A percentile compares a stretch with the other conserved stretches of the same genome.
phyloP scores from a whole-genome alignment of 2,888 invertebrate genomes.

The Chrysolina oricalcia region DNA sequence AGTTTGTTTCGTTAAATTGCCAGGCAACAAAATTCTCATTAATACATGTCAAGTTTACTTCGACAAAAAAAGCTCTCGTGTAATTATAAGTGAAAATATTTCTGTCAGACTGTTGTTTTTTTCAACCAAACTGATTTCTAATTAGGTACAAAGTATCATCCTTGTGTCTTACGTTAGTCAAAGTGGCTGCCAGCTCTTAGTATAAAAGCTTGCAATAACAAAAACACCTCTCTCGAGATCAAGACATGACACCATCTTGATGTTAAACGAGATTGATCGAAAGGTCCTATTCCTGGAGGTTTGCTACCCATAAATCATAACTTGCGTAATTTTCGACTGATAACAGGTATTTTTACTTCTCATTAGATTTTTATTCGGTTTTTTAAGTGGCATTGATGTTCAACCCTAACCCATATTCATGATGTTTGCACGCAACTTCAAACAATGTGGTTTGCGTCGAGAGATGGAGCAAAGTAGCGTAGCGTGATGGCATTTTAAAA shows the following conservation, averaged over 20 bases:
- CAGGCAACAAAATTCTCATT: too few species aligned
- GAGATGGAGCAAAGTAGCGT: neutral
- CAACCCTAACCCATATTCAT: constrained; percentile 50
- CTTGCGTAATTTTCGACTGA: constrained; percentile 33
- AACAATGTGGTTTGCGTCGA: neutral
- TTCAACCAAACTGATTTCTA: too few species aligned
- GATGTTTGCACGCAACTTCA: constrained; percentile 40
- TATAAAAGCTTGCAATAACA: too few species aligned
- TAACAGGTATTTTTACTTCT: constrained; percentile 47
- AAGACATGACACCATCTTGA: neutral
- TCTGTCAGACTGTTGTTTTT: too few species aligned
- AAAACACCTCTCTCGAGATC: neutral
- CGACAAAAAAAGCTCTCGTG: too few species aligned
- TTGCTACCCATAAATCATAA: constrained; percentile 36
- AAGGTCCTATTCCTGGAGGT: neutral
- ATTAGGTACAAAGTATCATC: too few species aligned
- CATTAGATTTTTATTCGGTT: constrained; percentile 47
- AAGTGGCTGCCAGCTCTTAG: too few species aligned
- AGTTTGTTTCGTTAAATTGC: too few species aligned
- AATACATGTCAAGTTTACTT: too few species aligned
- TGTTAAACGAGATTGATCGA: neutral
- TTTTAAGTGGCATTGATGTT: constrained; percentile 50
- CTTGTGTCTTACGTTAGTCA: too few species aligned
- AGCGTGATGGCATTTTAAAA: constrained; percentile 13
- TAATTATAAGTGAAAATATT: too few species aligned